Base-by-base conservation (phyloP, 2,888 invertebrate genomes). In the Dexiosoma caninum region DNA sequence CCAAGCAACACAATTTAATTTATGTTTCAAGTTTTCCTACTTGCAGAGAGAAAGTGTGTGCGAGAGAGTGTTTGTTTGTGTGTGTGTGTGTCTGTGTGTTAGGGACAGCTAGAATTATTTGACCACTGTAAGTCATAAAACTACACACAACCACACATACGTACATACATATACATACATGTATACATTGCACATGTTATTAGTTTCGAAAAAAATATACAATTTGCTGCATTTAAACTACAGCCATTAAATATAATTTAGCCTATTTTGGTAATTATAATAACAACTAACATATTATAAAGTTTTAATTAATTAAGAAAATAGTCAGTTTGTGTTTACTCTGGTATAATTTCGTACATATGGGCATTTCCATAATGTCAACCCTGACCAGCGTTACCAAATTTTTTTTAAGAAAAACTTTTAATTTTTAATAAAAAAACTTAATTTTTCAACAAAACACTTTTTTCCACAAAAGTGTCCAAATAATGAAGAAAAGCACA, bases 61-160 rank as follows among this genome's bases (percentile, higher is more conserved):
- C 10, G 57, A 14, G 35, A 30, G 9, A 32, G 67, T 21, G 35
- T 35, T 19, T 42, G 19, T 53, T n/a, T 55, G 35, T 60, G n/a
- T 32, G 14, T 21, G 35, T 35, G 21, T 42, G 19, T 53, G 9
- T 55, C 23, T 60, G n/a, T 32, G 14, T 30, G 59, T 37, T 14
- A 44, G 35, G 10, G 57, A 35, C 23, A 23, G 9, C 10, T 66
- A 46, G 21, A 71, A 35, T 72, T 62, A 62, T 62, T 60, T 53
- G 71, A 62, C 71, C 60, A 62, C 71, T 72, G 42, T 23, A 62
- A 32, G 66, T 12, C 23, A 57, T 74, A 37, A 74, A 57, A 59
- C 16, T 59, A 42, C 6, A 27, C 27, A 27, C 27, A 27, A 27
- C 27, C 27, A 27, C 27, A n/a, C n/a, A n/a, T n/a, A n/a, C n/a